Evolutionary conservation across 2,888 invertebrate genomes (phyloP).

Genomic region (Hecatera dysodea): DNA sequence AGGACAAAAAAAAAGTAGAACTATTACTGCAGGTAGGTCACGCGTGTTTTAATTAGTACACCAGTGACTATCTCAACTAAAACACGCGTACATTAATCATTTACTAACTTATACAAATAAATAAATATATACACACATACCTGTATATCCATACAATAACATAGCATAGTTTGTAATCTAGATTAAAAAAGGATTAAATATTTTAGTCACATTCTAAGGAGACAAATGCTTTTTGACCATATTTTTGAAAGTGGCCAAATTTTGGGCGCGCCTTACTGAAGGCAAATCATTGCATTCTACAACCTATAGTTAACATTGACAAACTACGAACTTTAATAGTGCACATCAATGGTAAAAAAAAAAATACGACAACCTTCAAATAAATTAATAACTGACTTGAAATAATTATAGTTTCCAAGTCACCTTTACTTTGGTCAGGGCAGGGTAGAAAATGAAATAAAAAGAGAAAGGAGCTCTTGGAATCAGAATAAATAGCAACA

Average conservation of each 20-base stretch:
- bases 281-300: slow-evolving; percentile 8
- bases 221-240: slow-evolving; percentile 6
- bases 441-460: slow-evolving; percentile 6
- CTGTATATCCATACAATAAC: slow-evolving; percentile 5
- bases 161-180: slow-evolving; percentile 8
- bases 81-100: slow-evolving; percentile 8
- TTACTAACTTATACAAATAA: slow-evolving; percentile 6
- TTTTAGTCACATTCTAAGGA: slow-evolving; percentile 9
- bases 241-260: slow-evolving; percentile 5
- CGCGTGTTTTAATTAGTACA: background rate
- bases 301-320: slow-evolving; percentile 10
- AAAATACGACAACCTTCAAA: slow-evolving; percentile 7
- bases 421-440: slow-evolving; percentile 5
- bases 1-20: slow-evolving; percentile 5
- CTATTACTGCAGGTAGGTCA: slow-evolving; percentile 2
- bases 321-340: slow-evolving; percentile 9
- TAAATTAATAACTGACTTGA: slow-evolving; percentile 6
- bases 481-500: slow-evolving; percentile 9
- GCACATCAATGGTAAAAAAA: slow-evolving; percentile 1
- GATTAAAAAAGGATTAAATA: background rate
- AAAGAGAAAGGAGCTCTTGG: slow-evolving; percentile 5
- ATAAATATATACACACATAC: slow-evolving; percentile 5
- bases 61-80: background rate
- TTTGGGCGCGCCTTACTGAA: slow-evolving; percentile 8
- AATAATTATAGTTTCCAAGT: too few species aligned